Conservation (phyloP, 2,888 invertebrate species). For the Heteromyza rotundicornis region DNA sequence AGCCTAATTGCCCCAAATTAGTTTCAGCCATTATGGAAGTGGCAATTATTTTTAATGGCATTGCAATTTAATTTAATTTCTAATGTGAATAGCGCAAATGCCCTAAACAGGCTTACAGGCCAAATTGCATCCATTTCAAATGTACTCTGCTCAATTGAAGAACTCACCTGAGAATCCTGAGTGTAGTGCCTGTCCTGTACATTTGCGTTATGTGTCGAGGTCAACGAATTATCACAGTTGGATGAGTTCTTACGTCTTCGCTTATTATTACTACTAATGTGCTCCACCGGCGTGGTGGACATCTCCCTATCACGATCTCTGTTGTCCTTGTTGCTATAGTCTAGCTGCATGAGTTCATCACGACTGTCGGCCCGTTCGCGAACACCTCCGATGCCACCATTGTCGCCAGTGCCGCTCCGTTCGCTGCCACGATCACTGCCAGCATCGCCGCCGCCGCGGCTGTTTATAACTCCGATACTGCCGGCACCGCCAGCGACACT, state of each 20-base stretch:
- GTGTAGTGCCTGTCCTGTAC: conserved; percentile 70
- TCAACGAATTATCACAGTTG: conserved; percentile 71
- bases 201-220: conserved; percentile 66
- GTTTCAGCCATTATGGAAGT: too few relatives aligned
- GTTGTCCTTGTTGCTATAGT: conserved; percentile 60
- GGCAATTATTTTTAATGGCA: too few relatives aligned
- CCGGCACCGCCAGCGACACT: conserved; percentile 37
- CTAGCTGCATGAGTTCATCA: conserved; percentile 62
- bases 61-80: too few relatives aligned
- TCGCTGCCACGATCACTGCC: conserved; percentile 38
- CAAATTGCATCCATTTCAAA: neutral
- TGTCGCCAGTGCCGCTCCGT: conserved; percentile 42
- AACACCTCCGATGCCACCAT: conserved; percentile 50
- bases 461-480: conserved; percentile 34
- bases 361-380: conserved; percentile 60
- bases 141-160: too few relatives aligned
- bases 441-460: conserved; percentile 31
- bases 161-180: conserved; percentile 70
- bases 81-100: too few relatives aligned
- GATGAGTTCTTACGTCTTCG: conserved; percentile 66
- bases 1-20: too few relatives aligned
- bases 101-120: neutral
- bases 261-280: conserved; percentile 67
- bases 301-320: conserved; percentile 69
- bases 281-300: conserved; percentile 63